A percentile compares a stretch with the other conserved stretches of the same genome.
These are phyloP conservation scores for Dendrolimus punctatus DNA, from an alignment of 1,140 invertebrate species.

Conservation along the genomic window DNA sequence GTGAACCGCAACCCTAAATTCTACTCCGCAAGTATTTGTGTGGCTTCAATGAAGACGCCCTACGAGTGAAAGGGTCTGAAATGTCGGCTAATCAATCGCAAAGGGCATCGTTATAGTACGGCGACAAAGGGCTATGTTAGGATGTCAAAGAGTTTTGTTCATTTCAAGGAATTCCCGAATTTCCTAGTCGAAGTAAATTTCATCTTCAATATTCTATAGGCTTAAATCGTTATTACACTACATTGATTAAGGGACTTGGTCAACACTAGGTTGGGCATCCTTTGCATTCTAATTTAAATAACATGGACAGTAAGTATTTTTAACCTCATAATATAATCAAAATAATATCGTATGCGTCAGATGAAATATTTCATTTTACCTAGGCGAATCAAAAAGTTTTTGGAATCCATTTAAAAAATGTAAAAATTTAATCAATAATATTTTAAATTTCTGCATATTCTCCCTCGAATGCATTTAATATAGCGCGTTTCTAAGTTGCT, in stretches of 20 bases:
- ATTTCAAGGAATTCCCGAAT: not conserved
- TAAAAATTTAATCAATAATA: no score
- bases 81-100: slow-evolving; percentile 59
- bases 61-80: slow-evolving; percentile 45
- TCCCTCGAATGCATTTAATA: no score
- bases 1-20: slow-evolving; percentile 19
- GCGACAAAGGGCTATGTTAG: slow-evolving; percentile 37
- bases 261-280: no score
- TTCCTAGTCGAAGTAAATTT: not conserved
- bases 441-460: no score
- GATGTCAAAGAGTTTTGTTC: slow-evolving; percentile 9
- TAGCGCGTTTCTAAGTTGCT: no score
- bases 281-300: no score
- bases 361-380: no score
- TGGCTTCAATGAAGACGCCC: slow-evolving; percentile 45
- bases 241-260: not conserved
- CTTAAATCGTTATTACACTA: slow-evolving; percentile 4
- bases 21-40: slow-evolving; percentile 21
- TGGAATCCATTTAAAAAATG: no score
- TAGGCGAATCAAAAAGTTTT: no score
- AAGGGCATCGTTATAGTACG: slow-evolving; percentile 45
- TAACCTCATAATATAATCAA: no score
- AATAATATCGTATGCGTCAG: no score
- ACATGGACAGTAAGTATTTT: no score
- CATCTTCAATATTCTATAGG: not conserved